phyloP scores from a whole-genome alignment of 2,797 vertebrate species.

The Lutjanus argentimaculatus region DNA sequence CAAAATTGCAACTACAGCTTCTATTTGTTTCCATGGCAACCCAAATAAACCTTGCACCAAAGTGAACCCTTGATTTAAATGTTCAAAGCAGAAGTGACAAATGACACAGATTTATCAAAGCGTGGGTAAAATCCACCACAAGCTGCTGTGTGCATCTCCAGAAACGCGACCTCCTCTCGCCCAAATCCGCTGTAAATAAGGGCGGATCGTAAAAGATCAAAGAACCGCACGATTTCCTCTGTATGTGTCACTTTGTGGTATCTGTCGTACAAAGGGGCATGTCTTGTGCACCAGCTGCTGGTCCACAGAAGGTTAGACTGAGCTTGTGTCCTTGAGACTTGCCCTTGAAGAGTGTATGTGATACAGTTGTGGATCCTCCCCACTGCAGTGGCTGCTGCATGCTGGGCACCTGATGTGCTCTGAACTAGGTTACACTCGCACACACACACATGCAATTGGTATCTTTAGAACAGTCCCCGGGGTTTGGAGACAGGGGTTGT shows the following conservation, averaged over 20 bases:
- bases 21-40: constrained; percentile 13
- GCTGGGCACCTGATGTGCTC: constrained; percentile 76
- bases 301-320: constrained; percentile 42
- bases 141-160: constrained; percentile 15
- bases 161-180: not conserved
- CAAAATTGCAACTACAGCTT: not conserved
- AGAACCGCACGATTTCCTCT: not conserved
- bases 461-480: constrained; percentile 69
- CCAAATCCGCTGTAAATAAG: constrained; percentile 24
- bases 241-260: not conserved
- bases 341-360: constrained; percentile 73
- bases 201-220: not conserved
- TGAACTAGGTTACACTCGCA: constrained; percentile 72
- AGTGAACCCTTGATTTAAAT: not conserved
- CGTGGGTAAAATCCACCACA: not conserved
- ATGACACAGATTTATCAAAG: not conserved
- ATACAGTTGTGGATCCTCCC: constrained; percentile 72
- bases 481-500: constrained; percentile 41
- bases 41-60: not conserved
- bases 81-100: not conserved
- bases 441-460: constrained; percentile 44
- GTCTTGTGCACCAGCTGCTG: constrained; percentile 47
- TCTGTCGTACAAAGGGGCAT: not conserved
- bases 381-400: constrained; percentile 82
- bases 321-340: constrained; percentile 77